Percentiles rank a stretch among this genome's conserved stretches.
Evolutionary conservation across 2,113 vertebrate species (phyloP).

Genomic region (Pelodiscus sinensis): DNA sequence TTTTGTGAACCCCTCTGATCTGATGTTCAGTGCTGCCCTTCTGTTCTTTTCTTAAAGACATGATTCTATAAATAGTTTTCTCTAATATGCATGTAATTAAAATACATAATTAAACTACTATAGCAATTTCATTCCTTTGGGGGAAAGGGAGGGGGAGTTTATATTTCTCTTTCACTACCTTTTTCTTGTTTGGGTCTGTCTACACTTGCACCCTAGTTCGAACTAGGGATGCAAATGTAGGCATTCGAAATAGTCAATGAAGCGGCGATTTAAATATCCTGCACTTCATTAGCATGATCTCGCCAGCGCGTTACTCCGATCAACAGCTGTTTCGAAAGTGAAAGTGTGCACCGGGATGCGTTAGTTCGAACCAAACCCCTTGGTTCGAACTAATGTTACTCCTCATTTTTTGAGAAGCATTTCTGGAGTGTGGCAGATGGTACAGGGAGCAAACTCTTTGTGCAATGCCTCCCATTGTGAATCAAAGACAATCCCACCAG

Average conservation of each 20-base stretch:
- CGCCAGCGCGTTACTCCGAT: too few species aligned
- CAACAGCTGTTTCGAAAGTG: too few species aligned
- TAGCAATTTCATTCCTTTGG: constrained; percentile 14
- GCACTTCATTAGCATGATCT: too few species aligned
- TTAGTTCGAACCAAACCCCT: too few species aligned
- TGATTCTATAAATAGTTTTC: background rate
- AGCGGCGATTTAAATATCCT: too few species aligned
- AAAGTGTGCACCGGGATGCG: too few species aligned
- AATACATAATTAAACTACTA: constrained; percentile 3
- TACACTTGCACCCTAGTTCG: too few species aligned
- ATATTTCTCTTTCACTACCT: background rate
- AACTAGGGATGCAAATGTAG: too few species aligned
- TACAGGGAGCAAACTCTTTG: background rate
- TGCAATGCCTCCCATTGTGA: background rate
- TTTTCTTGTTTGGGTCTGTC: background rate
- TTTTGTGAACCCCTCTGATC: background rate
- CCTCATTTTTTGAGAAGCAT: background rate
- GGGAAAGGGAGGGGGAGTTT: background rate
- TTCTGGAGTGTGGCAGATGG: background rate
- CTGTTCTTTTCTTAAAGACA: background rate
- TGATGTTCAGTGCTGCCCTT: background rate
- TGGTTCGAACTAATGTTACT: too few species aligned
- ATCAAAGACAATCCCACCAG: background rate
- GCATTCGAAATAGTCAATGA: too few species aligned
- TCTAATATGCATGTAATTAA: background rate